phyloP scores from a whole-genome alignment of 53 echinoderm and acorn worm species.

The Paracentrotus lividus region DNA sequence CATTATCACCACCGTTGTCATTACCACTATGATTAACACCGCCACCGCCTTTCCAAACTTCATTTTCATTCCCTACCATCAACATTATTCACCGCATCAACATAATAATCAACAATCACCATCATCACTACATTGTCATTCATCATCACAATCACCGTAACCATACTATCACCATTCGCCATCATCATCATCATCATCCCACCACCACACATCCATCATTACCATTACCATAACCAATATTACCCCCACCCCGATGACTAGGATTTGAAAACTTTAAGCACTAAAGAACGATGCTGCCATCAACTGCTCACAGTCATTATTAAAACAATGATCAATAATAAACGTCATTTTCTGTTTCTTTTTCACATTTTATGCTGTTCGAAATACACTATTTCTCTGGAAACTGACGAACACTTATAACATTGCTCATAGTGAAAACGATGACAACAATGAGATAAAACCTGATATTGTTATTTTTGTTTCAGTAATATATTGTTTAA shows the following conservation, averaged over 20 bases:
- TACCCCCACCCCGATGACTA: neutral
- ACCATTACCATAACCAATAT: neutral
- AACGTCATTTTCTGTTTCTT: neutral
- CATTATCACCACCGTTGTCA: slow-evolving; percentile 1
- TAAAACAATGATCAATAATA: neutral
- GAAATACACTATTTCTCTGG: slow-evolving; percentile 1
- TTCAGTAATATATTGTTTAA: too few species aligned
- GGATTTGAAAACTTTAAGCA: neutral
- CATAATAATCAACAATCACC: neutral
- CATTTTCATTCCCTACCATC: neutral
- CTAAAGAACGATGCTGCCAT: neutral
- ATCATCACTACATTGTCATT: too few species aligned
- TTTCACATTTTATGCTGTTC: slow-evolving; percentile 47
- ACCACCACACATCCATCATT: slow-evolving; percentile 8
- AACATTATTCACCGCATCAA: neutral
- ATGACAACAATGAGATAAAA: too few species aligned
- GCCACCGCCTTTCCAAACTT: neutral
- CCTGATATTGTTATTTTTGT: too few species aligned
- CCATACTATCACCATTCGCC: neutral
- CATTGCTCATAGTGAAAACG: too few species aligned
- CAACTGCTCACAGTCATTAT: neutral
- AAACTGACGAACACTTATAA: too few species aligned
- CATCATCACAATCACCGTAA: too few species aligned
- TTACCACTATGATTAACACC: neutral
- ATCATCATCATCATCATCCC: slow-evolving; percentile 37